Conservation (phyloP, 2,113 vertebrate genomes). For the Phaethornis superciliosus region DNA sequence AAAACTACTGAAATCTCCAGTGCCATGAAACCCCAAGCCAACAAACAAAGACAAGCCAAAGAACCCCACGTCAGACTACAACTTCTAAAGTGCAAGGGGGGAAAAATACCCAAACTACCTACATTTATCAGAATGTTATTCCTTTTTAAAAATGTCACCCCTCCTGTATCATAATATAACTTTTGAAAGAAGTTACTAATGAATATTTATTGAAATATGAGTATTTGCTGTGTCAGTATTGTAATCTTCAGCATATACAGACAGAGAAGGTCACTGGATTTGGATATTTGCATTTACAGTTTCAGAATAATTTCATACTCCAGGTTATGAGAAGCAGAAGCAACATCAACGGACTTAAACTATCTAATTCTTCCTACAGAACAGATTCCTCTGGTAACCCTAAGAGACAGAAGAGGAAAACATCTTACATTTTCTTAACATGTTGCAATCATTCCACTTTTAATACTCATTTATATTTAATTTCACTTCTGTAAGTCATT, state of each 20-base stretch:
- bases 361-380: neutral
- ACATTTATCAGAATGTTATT: neutral
- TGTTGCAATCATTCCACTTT: neutral
- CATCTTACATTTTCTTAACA: neutral
- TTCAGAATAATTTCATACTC: neutral
- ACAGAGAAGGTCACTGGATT: neutral
- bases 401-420: neutral
- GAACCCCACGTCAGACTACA: neutral
- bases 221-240: neutral
- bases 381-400: neutral
- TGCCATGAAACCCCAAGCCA: neutral
- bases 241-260: rapidly evolving
- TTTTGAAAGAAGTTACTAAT: neutral
- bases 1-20: rapidly evolving
- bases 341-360: neutral
- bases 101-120: neutral
- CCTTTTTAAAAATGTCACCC: neutral
- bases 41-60: neutral
- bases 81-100: neutral
- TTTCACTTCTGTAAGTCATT: neutral
- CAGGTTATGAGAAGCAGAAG: neutral
- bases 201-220: neutral
- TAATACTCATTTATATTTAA: neutral
- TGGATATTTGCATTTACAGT: neutral
- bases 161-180: neutral